Conservation (phyloP, 2,113 vertebrate species). For the Tringa solitaria region DNA sequence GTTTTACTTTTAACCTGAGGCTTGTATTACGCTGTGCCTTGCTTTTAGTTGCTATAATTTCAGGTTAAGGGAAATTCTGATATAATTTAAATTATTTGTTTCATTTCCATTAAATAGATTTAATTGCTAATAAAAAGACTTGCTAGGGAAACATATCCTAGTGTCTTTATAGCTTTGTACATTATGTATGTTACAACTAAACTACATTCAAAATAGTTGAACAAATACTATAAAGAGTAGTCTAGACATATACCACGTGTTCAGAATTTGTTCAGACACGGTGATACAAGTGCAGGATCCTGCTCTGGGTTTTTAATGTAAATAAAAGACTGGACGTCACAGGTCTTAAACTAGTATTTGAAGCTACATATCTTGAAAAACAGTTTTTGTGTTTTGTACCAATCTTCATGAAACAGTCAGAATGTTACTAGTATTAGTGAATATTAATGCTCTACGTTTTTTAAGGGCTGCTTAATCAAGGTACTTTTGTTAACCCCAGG, state of each 20-base stretch:
- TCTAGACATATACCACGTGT: background rate
- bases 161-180: background rate
- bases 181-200: background rate
- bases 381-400: background rate
- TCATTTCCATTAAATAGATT: background rate
- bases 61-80: background rate
- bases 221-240: background rate
- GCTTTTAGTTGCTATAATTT: conserved; percentile 41
- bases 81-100: background rate
- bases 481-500: background rate
- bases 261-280: background rate
- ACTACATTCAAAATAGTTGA: background rate
- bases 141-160: background rate
- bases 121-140: background rate
- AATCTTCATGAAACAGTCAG: background rate
- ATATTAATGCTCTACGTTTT: background rate
- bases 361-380: background rate
- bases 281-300: background rate
- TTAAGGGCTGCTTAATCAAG: background rate
- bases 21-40: conserved; percentile 70
- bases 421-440: background rate
- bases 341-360: background rate
- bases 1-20: conserved; percentile 32
- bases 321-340: background rate
- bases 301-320: background rate